These are phyloP conservation scores for Spondyliosoma cantharus DNA, from an alignment of 2,797 vertebrate genomes.

Conservation along the genomic window DNA sequence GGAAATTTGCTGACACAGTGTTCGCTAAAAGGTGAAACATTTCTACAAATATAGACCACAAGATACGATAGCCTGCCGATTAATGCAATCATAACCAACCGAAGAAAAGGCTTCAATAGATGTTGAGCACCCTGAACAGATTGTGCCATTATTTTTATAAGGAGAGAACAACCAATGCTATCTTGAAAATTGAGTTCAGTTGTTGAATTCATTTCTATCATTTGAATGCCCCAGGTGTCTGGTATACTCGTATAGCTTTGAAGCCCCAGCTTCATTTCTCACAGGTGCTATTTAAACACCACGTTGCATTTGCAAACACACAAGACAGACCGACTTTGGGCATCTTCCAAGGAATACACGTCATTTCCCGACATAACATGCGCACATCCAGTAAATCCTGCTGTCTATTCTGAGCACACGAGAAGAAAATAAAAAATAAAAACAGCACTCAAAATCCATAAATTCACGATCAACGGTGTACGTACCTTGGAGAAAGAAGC, in stretches of 20 bases:
- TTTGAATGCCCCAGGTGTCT: neutral
- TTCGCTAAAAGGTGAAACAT: neutral
- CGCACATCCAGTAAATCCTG: neutral
- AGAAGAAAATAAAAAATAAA: neutral
- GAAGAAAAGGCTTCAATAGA: neutral
- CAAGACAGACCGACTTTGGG: neutral
- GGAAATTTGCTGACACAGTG: conserved; percentile 27
- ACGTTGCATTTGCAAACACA: neutral
- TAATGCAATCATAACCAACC: too few relatives aligned
- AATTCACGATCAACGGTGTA: neutral
- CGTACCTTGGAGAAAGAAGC: conserved; percentile 37
- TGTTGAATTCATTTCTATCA: neutral
- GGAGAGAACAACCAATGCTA: neutral
- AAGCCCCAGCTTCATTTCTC: neutral
- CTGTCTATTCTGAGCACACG: neutral
- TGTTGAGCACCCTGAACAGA: neutral
- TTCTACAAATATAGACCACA: accelerated
- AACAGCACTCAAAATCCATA: neutral
- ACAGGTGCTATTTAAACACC: accelerated
- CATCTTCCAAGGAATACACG: conserved; percentile 8
- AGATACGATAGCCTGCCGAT: neutral
- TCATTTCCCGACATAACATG: neutral
- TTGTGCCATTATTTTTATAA: neutral
- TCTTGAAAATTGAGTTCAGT: neutral
- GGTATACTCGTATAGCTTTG: neutral